Percentiles rank a stretch among this genome's conserved stretches.
phyloP scores from a whole-genome alignment of 2,888 invertebrate species.

The Limenitis camilla region DNA sequence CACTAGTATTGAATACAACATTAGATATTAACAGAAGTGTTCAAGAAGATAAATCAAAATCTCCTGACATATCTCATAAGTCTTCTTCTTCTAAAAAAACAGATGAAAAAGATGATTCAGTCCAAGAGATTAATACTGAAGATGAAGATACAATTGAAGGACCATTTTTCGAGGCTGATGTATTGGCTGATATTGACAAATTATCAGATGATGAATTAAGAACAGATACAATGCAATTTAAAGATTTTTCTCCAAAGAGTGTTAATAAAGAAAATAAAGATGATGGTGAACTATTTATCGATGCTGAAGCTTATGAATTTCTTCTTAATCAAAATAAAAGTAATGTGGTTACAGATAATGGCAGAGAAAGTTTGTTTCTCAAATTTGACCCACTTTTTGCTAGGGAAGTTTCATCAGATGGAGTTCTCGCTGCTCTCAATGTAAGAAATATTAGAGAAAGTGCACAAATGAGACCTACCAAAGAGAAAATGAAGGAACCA shows the following conservation, averaged over 20 bases:
- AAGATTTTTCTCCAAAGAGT: conserved; percentile 34
- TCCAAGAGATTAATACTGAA: conserved; percentile 54
- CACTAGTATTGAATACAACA: too few species aligned
- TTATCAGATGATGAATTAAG: conserved; percentile 34
- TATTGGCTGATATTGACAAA: conserved; percentile 37
- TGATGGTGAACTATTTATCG: conserved; percentile 58
- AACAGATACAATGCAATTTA: conserved; percentile 46
- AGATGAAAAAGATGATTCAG: conserved; percentile 43
- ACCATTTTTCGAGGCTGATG: conserved; percentile 57
- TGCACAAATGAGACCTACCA: conserved; percentile 44
- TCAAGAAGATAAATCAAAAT: conserved; percentile 31
- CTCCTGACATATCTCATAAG: conserved; percentile 32
- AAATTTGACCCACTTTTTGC: conserved; percentile 68
- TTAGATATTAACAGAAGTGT: conserved; percentile 19
- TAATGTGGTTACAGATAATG: conserved; percentile 53
- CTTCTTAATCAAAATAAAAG: conserved; percentile 58
- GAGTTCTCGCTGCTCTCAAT: conserved; percentile 46
- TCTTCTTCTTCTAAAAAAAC: conserved; percentile 42
- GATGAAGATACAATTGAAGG: conserved; percentile 66
- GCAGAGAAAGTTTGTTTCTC: conserved; percentile 65
- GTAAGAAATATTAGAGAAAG: conserved; percentile 48
- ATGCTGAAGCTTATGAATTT: conserved; percentile 64
- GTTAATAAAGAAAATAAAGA: conserved; percentile 41
- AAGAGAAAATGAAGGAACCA: not conserved
- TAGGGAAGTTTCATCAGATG: conserved; percentile 52